Percentiles rank a stretch among this genome's conserved stretches.
Conservation (phyloP, 1,140 invertebrate genomes). For the Drosophila tristis region DNA sequence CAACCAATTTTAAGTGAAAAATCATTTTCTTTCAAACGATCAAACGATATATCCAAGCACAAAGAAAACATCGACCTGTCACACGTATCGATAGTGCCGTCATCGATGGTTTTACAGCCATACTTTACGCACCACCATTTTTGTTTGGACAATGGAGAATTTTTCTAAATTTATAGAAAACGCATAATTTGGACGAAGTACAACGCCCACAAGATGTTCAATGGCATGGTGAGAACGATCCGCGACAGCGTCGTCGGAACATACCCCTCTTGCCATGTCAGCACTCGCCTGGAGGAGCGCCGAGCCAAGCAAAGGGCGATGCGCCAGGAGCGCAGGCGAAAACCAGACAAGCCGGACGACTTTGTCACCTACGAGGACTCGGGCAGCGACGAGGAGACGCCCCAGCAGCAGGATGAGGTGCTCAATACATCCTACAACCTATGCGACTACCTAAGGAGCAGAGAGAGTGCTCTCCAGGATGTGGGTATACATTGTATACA, state of each 20-base stretch:
- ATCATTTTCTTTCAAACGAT: no score
- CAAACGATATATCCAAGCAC: no score
- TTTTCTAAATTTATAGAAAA: slow-evolving; percentile 21
- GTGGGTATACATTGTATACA: slow-evolving; percentile 72
- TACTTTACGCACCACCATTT: slow-evolving; percentile 59
- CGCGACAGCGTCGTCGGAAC: slow-evolving; percentile 85
- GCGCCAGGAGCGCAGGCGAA: slow-evolving; percentile 89
- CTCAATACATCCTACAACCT: slow-evolving; percentile 93
- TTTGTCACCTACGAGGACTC: slow-evolving; percentile 94
- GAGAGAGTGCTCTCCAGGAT: slow-evolving; percentile 90
- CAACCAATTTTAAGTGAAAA: no score
- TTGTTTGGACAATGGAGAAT: slow-evolving; percentile 66
- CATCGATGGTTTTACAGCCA: no score
- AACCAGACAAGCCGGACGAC: slow-evolving; percentile 94
- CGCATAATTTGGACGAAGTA: slow-evolving; percentile 12
- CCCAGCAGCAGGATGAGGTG: slow-evolving; percentile 88
- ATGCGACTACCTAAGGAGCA: slow-evolving; percentile 91
- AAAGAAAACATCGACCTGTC: not conserved
- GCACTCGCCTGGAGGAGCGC: slow-evolving; percentile 89
- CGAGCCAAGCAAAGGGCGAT: slow-evolving; percentile 87
- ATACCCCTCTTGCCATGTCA: slow-evolving; percentile 89
- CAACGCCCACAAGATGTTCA: slow-evolving; percentile 68
- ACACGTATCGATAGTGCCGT: not conserved
- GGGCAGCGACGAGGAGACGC: slow-evolving; percentile 92
- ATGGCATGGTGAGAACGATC: slow-evolving; percentile 84